Evolutionary conservation across 2,797 vertebrate species (phyloP).

Genomic region (Danio aesculapii): DNA sequence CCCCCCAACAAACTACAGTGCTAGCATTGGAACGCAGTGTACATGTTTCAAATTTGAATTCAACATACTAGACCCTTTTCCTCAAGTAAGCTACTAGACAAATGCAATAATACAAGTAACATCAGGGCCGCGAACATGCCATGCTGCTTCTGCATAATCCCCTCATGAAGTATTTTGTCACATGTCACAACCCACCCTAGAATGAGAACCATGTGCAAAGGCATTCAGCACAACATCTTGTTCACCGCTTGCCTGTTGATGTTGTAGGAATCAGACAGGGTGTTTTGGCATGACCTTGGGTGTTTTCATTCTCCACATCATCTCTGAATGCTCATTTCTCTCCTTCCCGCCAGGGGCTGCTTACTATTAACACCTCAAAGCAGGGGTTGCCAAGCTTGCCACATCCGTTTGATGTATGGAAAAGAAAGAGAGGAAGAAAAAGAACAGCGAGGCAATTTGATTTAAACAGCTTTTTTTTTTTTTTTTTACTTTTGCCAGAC

Average conservation of each 20-base stretch:
- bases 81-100: not conserved
- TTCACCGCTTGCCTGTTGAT: conserved; percentile 25
- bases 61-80: not conserved
- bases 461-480: conserved; percentile 16
- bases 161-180: conserved; percentile 25
- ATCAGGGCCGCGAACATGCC: not conserved
- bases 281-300: conserved; percentile 30
- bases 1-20: no score
- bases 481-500: conserved; percentile 24
- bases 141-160: not conserved
- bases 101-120: not conserved
- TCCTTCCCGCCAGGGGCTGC: not conserved
- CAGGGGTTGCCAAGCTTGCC: conserved; percentile 24
- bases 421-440: conserved; percentile 4
- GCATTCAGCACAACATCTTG: not conserved
- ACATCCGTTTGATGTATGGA: conserved; percentile 29
- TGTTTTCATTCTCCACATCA: conserved; percentile 35
- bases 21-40: not conserved
- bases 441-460: conserved; percentile 12
- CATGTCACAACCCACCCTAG: conserved; percentile 14
- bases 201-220: not conserved
- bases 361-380: conserved; percentile 24
- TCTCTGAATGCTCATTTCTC: conserved; percentile 41
- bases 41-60: not conserved
- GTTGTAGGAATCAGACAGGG: conserved; percentile 22